Percentiles rank a stretch among this genome's conserved stretches.
Conservation (phyloP, 2,888 invertebrate genomes). For the Alentia gelatinosa region DNA sequence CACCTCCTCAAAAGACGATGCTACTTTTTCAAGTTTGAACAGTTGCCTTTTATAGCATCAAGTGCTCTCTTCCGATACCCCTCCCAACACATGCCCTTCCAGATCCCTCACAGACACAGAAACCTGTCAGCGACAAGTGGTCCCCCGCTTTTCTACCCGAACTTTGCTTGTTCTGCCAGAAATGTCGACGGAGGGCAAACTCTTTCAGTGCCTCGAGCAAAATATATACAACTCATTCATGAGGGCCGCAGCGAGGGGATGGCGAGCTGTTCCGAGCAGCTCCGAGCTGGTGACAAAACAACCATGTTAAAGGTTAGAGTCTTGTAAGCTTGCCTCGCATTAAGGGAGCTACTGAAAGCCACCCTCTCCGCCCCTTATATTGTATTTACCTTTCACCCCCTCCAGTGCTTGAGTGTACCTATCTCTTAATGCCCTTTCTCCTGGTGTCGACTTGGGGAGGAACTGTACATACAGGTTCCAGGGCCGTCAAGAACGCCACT, state of each 20-base stretch:
- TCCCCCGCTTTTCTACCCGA: neutral
- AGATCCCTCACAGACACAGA: neutral
- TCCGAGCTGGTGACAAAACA: neutral
- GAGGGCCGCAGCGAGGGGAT: neutral
- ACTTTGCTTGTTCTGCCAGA: neutral
- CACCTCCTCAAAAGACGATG: neutral
- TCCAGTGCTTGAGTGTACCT: neutral
- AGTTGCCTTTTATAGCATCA: neutral
- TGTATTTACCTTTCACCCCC: neutral
- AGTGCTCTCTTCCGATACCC: neutral
- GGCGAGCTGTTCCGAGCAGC: neutral
- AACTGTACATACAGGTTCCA: neutral
- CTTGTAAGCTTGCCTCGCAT: neutral
- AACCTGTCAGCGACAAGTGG: neutral
- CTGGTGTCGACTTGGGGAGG: neutral
- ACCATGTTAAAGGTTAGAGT: neutral
- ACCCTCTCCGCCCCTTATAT: neutral
- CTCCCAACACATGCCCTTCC: neutral
- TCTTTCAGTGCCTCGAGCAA: conserved; percentile 10
- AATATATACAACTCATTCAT: neutral
- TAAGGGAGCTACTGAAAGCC: neutral
- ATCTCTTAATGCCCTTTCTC: neutral
- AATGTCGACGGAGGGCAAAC: neutral
- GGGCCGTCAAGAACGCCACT: too few relatives aligned
- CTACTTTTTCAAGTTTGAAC: neutral